Base-by-base conservation (phyloP, 2,797 vertebrate species). In the Uromys caudimaculatus region DNA sequence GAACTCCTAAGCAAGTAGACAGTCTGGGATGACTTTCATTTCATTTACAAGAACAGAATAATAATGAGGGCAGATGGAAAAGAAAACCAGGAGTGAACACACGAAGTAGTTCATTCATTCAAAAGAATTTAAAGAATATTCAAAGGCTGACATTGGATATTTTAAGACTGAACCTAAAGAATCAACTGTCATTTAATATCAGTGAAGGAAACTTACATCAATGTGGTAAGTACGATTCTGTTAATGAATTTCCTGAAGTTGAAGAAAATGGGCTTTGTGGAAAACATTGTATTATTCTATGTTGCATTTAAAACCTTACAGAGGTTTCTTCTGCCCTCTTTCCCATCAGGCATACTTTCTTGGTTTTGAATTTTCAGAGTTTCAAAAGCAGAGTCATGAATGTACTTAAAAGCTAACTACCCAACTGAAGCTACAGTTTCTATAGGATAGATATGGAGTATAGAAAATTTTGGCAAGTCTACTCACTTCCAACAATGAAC, bases 181-280 rank as follows among this genome's bases (percentile, higher is more conserved):
- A 23, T 67, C 73, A 73, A 96, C 24, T 16, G 13, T 35, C 71
- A 6, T 89, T 92, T 91, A 41, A 1, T 79, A 64, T 54, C 67
- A 75, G 32, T 88, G n/a, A 93, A 95, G 88, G 19, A 96, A 96
- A 81, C 5, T 47, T 60, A 77, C 77, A 73, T 54, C 56, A 24
- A 85, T 19, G 54, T 93, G 24, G 3, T 58, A 21, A 64, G 19
- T 44, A 76, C 2, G 6, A 50, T 44, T 47, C 44, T 84, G 60
- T 29, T 88, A 96, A 83, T n/a, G 81, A 54, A 19, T 85, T 93
- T 71, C 29, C 56, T 62, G 52, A 96, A 91, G n/a, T 78, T 90
- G 50, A 94, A 96, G 8, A 89, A 91, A 91, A 56, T 24, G 19
- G 38, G 38, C 52, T 89, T 90, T 60, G 69, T 16, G 50, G 60